Evolutionary conservation across 23 tunicate genomes (phyloP).

Genomic region (Ciona savignyi): DNA sequence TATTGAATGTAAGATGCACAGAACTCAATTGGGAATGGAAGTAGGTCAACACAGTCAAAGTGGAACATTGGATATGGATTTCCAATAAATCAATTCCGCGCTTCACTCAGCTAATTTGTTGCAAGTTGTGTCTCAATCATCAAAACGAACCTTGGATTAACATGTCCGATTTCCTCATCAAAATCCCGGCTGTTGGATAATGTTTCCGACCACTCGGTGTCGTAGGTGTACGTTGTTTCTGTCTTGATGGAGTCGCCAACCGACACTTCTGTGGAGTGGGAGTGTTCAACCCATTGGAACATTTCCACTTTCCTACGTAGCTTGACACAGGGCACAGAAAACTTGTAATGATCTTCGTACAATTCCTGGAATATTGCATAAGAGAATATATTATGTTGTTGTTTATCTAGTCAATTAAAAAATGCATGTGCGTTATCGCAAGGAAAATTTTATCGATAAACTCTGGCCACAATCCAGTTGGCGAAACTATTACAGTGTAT

Average conservation of each 20-base stretch:
- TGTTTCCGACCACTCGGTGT: constrained; percentile 50
- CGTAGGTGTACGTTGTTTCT: constrained; percentile 58
- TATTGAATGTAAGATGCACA: too few relatives aligned
- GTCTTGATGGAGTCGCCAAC: constrained; percentile 45
- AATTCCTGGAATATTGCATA: too few relatives aligned
- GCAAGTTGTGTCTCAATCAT: too few relatives aligned
- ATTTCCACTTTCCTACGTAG: constrained; percentile 54
- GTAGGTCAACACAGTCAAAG: too few relatives aligned
- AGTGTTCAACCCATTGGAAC: constrained; percentile 83
- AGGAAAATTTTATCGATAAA: too few relatives aligned
- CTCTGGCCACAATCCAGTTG: too few relatives aligned
- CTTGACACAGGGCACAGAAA: constrained; percentile 39
- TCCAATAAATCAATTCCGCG: not conserved
- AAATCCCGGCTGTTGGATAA: constrained; percentile 41
- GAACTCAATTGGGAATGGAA: too few relatives aligned
- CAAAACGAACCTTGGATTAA: constrained; percentile 77
- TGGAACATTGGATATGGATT: not conserved
- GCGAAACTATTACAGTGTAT: too few relatives aligned
- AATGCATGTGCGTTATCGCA: too few relatives aligned
- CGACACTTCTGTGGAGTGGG: constrained; percentile 32
- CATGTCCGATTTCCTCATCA: constrained; percentile 68
- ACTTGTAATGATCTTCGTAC: not conserved
- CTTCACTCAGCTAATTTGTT: not conserved
- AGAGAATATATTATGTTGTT: too few relatives aligned
- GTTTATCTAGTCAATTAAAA: too few relatives aligned